A percentile compares a stretch with the other conserved stretches of the same genome.
These are phyloP conservation scores for Dinocampus coccinellae DNA, from an alignment of 2,888 invertebrate genomes.

Conservation along the genomic window DNA sequence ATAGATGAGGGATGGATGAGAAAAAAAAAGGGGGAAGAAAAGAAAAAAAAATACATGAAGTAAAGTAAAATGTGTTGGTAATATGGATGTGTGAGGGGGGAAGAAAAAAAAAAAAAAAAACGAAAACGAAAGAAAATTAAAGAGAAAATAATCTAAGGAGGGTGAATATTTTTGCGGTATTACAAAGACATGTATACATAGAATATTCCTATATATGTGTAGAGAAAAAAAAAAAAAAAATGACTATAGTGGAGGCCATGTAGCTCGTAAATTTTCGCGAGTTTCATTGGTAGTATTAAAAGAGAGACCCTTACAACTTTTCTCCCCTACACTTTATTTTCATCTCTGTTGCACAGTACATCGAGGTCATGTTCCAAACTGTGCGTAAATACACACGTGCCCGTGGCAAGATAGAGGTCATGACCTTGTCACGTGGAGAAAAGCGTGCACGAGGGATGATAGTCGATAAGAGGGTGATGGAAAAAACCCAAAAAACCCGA, in stretches of 20 bases:
- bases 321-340: background rate
- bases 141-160: conserved; percentile 26
- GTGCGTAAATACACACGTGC: background rate
- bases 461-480: conserved; percentile 15
- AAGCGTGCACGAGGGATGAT: background rate
- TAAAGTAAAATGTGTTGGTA: too few relatives aligned
- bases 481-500: conserved; percentile 16
- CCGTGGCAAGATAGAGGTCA: conserved; percentile 44
- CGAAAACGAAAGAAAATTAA: background rate
- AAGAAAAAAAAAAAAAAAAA: background rate
- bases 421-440: conserved; percentile 62
- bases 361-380: conserved; percentile 31
- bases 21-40: too few relatives aligned
- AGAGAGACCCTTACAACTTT: background rate
- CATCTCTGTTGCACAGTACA: background rate
- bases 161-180: conserved; percentile 25
- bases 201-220: background rate
- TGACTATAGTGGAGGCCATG: conserved; percentile 54
- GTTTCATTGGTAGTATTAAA: conserved; percentile 44
- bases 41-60: too few relatives aligned
- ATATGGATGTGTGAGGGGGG: too few relatives aligned
- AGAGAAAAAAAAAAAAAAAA: conserved; percentile 7
- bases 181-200: background rate
- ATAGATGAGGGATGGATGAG: too few relatives aligned
- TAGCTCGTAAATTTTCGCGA: conserved; percentile 59